Base-by-base conservation (phyloP, 2,888 invertebrate genomes). In the Dryobota labecula region DNA sequence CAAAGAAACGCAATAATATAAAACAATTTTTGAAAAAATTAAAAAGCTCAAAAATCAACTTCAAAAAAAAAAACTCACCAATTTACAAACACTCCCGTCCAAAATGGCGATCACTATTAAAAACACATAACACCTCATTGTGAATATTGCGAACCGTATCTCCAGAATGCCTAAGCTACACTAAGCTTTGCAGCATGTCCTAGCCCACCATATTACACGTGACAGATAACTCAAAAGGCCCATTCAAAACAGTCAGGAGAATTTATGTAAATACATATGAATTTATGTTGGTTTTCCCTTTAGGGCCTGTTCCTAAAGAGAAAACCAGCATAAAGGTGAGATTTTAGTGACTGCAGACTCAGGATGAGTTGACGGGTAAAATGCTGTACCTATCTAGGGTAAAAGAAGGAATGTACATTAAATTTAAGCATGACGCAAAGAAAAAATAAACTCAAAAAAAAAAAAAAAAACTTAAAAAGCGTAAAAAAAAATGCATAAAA, bases 151-250 rank as follows among this genome's bases (percentile, higher is more conserved):
- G 69, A 53, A 80, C 82, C 68, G 80, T 58, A 27, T 64, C 60
- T 70, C 11, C 58, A 47, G 76, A 79, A 80, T 66, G 84, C 65
- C 64, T 78, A 68, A 84, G 71, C 75, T 61, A 60, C 30, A 86
- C 86, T 85, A 83, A 85, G 77, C 78, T 84, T 82, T 70, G 47
- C 64, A 47, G 38, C 9, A 76, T 60, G 70, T 70, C 69, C 81
- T 76, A 57, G 18, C 30, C 64, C 27, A 7, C 45, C 47, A 57
- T 47, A 45, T 41, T 24, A 70, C 56, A 57, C 6, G 33, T 2
- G 9, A 36, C 63, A 83, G 60, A 38, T 13, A 67, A 67, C 0
- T 56, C 76, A 85, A 64, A 79, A 83, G 66, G 30, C 8, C 30
- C 56, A 75, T 30, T 27, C 3, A 0, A n/a, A 11, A 8, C 30